phyloP scores from a whole-genome alignment of 1,140 invertebrate genomes.

The Oreohelix idahoensis region DNA sequence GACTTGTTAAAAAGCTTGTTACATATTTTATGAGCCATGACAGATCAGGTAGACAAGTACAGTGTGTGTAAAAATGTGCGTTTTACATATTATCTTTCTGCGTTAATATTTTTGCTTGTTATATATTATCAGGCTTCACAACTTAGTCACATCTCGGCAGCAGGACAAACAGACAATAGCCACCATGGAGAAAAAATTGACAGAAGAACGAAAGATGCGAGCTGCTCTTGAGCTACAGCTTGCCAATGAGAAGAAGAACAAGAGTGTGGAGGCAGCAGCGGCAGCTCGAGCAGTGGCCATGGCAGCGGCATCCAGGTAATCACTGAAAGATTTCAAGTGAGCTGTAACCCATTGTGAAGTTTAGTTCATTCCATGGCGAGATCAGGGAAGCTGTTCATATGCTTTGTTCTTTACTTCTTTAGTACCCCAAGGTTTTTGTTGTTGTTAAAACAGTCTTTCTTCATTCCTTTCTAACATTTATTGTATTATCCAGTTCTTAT shows the following conservation, averaged over 20 bases:
- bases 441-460: too few relatives aligned
- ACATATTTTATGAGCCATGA: too few relatives aligned
- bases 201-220: slow-evolving; percentile 86
- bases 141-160: slow-evolving; percentile 81
- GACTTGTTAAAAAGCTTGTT: too few relatives aligned
- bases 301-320: slow-evolving; percentile 69
- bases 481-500: too few relatives aligned
- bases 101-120: too few relatives aligned
- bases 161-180: slow-evolving; percentile 85
- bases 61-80: too few relatives aligned
- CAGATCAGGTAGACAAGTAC: too few relatives aligned
- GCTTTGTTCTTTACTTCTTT: too few relatives aligned
- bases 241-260: slow-evolving; percentile 82
- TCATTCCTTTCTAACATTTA: too few relatives aligned
- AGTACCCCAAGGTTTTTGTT: too few relatives aligned
- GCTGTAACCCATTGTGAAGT: neutral
- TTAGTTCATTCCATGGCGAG: neutral
- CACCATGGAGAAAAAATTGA: slow-evolving; percentile 84
- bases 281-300: slow-evolving; percentile 74
- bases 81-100: too few relatives aligned
- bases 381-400: too few relatives aligned
- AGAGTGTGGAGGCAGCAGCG: slow-evolving; percentile 79
- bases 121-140: slow-evolving; percentile 77
- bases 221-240: slow-evolving; percentile 84
- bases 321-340: neutral